Base-by-base conservation (phyloP, 1,140 invertebrate species). In the Melitaea cinxia region DNA sequence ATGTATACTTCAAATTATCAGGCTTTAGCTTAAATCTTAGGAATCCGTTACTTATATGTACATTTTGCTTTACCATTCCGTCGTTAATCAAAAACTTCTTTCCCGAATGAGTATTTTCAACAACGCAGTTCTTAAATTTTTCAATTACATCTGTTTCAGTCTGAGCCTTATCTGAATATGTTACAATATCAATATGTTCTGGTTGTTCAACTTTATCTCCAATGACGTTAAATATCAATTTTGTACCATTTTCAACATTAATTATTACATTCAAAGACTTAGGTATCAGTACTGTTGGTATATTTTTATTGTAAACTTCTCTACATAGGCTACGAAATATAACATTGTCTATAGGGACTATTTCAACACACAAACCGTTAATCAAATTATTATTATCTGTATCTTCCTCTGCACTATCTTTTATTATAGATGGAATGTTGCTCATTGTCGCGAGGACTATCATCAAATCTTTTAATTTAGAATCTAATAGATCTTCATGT, bases 31-130 rank as follows among this genome's bases (percentile, higher is more conserved):
- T 93, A 5, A 90, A 88, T 59, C 79, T 80, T 21, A 90, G 30
- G 65, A 87, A 92, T 0, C 92, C 92, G 39, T 74, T 75, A 50
- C 86, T 70, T 30, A 83, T 87, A 33, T 92, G 86, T 26, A 85
- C 83, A 15, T 93, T 92, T 6, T 94, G 82, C 12, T 92, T 91
- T 1, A 95, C 83, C 33, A 91, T 87, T 39, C 92, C 88, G 66
- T 92, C 82, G 39, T 93, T 92, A 83, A 95, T 95, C 1, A 95
- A 72, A 54, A 95, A 78, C 63, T 93, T 77, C 66, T 92, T 91
- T 15, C 88, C 76, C 0, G 90, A 72, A 75, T 85, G 89, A 17
- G 93, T 93, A 63, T 80, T 85, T 9, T 91, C 80, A 50, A 91
- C 90, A 0, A 95, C 84, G 74, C 92, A 94, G 71, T 91, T 83